Conservation (phyloP, 2,797 vertebrate species). For the Poecilia velifera region DNA sequence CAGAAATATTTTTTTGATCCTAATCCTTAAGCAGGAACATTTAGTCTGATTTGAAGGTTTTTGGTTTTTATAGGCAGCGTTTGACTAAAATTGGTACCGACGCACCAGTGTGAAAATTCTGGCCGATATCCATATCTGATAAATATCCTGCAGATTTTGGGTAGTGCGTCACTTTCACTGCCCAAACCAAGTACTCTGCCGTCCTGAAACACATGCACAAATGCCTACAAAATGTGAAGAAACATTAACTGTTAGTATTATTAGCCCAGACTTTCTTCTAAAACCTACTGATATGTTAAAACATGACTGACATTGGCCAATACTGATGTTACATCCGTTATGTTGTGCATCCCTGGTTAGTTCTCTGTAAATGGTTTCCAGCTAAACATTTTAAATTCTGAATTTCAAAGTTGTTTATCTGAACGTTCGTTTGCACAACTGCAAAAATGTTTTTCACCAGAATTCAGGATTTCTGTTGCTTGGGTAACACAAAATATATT, state of each 20-base stretch:
- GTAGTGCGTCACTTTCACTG: not conserved
- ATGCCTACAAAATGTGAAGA: not conserved
- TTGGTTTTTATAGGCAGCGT: not conserved
- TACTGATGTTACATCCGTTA: not conserved
- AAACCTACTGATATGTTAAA: not conserved
- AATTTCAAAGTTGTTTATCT: not conserved
- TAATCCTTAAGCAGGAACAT: not conserved
- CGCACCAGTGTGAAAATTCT: not conserved
- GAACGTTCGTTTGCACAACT: not conserved
- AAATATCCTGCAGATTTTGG: not conserved
- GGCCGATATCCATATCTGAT: not conserved
- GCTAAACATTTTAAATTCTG: not conserved
- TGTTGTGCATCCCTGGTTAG: not conserved
- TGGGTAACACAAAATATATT: not conserved
- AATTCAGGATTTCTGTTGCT: not conserved
- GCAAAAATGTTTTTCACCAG: not conserved
- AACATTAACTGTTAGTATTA: not conserved
- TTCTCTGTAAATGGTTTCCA: not conserved
- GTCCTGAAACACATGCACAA: not conserved
- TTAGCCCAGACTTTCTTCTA: not conserved
- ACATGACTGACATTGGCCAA: not conserved
- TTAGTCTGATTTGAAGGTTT: not conserved
- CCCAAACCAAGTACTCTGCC: not conserved
- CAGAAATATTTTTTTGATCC: not conserved
- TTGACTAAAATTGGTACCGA: not conserved